Conservation (phyloP, 2,888 invertebrate species). For the Dorcus hopei region DNA sequence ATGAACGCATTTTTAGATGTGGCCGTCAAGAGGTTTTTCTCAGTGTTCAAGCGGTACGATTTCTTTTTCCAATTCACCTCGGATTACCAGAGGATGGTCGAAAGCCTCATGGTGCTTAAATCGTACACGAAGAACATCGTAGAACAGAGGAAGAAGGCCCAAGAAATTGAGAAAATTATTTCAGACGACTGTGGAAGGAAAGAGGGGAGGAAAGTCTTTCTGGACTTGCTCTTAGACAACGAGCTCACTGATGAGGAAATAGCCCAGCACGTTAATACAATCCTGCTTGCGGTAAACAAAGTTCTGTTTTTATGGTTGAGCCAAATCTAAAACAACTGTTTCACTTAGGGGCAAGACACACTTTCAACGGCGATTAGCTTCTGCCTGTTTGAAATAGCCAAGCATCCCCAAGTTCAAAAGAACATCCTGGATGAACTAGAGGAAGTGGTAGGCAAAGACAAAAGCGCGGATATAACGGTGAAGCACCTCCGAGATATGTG, state of each 20-base stretch:
- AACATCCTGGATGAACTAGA: conserved; percentile 37
- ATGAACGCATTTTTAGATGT: conserved; percentile 13
- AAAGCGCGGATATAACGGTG: conserved; percentile 27
- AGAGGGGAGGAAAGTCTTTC: conserved; percentile 12
- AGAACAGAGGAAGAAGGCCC: conserved; percentile 19
- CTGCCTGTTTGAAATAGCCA: conserved; percentile 54
- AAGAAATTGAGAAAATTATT: conserved; percentile 37
- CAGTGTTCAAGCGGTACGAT: conserved; percentile 22
- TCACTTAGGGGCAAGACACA: conserved; percentile 53
- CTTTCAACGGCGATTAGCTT: conserved; percentile 54
- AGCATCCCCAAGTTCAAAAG: conserved; percentile 50
- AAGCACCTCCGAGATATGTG: conserved; percentile 47
- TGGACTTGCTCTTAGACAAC: conserved; percentile 19
- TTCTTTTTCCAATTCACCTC: conserved; percentile 22
- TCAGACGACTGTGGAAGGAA: conserved; percentile 10
- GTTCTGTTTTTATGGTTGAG: neutral
- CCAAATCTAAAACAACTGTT: neutral
- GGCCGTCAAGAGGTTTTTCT: conserved; percentile 22
- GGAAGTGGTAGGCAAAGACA: conserved; percentile 32
- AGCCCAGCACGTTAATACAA: conserved; percentile 54
- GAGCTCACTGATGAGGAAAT: conserved; percentile 29
- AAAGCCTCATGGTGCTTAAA: conserved; percentile 18
- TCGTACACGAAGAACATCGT: conserved; percentile 20
- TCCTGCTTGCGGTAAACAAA: conserved; percentile 55
- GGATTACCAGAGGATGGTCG: conserved; percentile 17